Conservation (phyloP, 2,113 vertebrate species). For the Sitta europaea region DNA sequence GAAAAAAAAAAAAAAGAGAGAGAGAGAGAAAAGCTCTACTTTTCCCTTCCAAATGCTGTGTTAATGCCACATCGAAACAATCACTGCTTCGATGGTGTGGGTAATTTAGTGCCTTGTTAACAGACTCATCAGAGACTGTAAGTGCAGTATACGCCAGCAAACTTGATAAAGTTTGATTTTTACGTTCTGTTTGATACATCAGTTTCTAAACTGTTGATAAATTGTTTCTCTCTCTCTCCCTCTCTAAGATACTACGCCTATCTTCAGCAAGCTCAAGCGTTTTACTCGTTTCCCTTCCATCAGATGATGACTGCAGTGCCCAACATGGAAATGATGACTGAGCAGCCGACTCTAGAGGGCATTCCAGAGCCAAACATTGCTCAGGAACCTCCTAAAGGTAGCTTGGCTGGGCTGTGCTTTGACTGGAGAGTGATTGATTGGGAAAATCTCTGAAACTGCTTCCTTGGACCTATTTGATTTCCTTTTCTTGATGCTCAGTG, state of each 20-base stretch:
- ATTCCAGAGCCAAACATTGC: slow-evolving; percentile 39
- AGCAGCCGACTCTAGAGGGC: slow-evolving; percentile 48
- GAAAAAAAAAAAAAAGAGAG: too few species aligned
- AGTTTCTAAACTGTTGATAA: not conserved
- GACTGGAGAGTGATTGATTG: rapidly evolving
- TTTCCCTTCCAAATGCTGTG: not conserved
- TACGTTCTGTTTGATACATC: not conserved
- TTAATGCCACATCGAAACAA: not conserved
- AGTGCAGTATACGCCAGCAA: not conserved
- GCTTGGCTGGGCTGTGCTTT: not conserved
- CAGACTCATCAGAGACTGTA: not conserved
- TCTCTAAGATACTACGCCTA: slow-evolving; percentile 64
- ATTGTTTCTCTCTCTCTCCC: not conserved
- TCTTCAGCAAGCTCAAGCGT: slow-evolving; percentile 71
- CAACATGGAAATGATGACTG: slow-evolving; percentile 27
- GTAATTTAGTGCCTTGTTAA: not conserved
- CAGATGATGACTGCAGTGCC: slow-evolving; percentile 69
- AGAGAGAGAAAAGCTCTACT: rapidly evolving
- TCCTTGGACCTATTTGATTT: not conserved
- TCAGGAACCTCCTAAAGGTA: slow-evolving; percentile 72
- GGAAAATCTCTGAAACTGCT: not conserved
- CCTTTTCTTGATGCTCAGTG: not conserved
- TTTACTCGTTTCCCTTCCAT: slow-evolving; percentile 63
- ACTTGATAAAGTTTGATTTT: not conserved
- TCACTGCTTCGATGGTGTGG: not conserved